Conservation (phyloP, 2,888 invertebrate species). For the Luperina nickerlii region DNA sequence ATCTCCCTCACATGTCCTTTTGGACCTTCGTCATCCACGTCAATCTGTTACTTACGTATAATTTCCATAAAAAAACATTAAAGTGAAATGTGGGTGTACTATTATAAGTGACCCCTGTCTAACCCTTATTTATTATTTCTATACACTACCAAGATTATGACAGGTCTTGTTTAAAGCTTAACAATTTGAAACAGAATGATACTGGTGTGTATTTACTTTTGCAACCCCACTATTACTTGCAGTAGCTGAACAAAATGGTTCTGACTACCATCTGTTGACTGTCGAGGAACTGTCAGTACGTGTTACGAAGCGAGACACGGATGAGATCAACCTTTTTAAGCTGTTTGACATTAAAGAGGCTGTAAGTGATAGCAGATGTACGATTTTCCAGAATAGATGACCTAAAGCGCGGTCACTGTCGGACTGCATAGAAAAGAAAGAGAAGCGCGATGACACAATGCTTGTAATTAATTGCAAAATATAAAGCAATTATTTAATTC, state of each 20-base stretch:
- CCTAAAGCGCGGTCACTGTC: too few species aligned
- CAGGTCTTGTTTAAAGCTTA: too few species aligned
- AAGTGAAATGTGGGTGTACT: too few species aligned
- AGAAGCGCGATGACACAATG: too few species aligned
- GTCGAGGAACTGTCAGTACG: not conserved
- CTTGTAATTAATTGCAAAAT: too few species aligned
- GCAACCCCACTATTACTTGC: not conserved
- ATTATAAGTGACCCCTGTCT: too few species aligned
- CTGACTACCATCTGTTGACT: constrained; percentile 1
- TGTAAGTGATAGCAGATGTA: not conserved
- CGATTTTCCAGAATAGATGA: not conserved
- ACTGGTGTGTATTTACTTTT: not conserved
- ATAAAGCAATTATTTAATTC: too few species aligned
- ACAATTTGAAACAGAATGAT: not conserved
- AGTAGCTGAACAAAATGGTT: constrained; percentile 11
- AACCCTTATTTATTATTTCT: too few species aligned
- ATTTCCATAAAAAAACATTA: not conserved
- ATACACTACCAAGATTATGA: not conserved
- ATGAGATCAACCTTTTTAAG: not conserved
- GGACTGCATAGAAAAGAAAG: too few species aligned
- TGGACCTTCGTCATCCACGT: not conserved
- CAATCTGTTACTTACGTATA: not conserved
- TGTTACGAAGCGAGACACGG: not conserved
- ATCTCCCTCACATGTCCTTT: not conserved
- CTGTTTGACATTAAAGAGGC: too few species aligned